Percentiles rank a stretch among this genome's conserved stretches.
Evolutionary conservation across 37 sponge, comb jelly and placozoan species (phyloP).

Genomic region (Halichondria panicea): DNA sequence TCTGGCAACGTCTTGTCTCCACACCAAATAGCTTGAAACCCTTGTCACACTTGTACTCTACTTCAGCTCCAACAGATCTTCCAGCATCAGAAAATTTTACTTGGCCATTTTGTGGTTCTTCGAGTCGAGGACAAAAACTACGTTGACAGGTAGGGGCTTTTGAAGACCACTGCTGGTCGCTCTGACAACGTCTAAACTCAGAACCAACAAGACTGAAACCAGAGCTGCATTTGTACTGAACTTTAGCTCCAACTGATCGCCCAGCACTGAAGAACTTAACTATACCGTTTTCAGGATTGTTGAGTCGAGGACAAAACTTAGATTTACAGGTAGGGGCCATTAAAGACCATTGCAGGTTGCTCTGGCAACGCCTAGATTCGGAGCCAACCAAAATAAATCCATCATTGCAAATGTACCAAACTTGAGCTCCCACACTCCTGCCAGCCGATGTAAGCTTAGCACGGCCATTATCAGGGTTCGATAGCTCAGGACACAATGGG

Average conservation of each 20-base stretch:
- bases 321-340: slow-evolving; percentile 44
- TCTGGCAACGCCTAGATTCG: slow-evolving; percentile 30
- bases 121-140: slow-evolving; percentile 5
- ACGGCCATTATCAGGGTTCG: too few relatives aligned
- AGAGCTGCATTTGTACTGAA: slow-evolving; percentile 33
- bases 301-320: slow-evolving; percentile 24
- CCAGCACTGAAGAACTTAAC: slow-evolving; percentile 10
- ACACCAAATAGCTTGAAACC: slow-evolving; percentile 44
- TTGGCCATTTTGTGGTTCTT: not conserved
- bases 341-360: slow-evolving; percentile 49
- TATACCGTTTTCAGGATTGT: slow-evolving; percentile 20
- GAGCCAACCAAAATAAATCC: slow-evolving; percentile 34
- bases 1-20: slow-evolving; percentile 32
- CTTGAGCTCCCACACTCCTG: slow-evolving; percentile 17
- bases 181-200: slow-evolving; percentile 16
- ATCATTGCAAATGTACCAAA: slow-evolving; percentile 27
- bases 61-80: not conserved
- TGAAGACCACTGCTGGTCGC: slow-evolving; percentile 18
- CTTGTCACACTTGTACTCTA: slow-evolving; percentile 35
- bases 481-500: not conserved
- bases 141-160: slow-evolving; percentile 21
- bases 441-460: not conserved
- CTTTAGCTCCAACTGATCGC: slow-evolving; percentile 22
- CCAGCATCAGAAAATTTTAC: not conserved
- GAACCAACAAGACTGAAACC: slow-evolving; percentile 33